Evolutionary conservation across 2,888 invertebrate species (phyloP).

Genomic region (Azorinus chamasolen): DNA sequence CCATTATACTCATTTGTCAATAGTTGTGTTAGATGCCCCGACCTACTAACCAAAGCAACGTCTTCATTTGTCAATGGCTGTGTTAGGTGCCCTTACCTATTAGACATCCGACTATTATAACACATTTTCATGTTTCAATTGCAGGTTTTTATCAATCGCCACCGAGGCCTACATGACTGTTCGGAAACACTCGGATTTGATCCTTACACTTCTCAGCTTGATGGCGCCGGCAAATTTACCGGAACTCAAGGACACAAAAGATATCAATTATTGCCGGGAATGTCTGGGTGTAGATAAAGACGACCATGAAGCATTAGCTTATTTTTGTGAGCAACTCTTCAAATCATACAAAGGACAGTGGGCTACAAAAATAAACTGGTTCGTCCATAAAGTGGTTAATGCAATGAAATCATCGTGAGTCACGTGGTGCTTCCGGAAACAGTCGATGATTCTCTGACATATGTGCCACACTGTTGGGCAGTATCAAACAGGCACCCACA

Average conservation of each 20-base stretch:
- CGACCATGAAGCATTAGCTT: conserved; percentile 41
- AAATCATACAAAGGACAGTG: conserved; percentile 40
- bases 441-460: no score
- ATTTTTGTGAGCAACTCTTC: conserved; percentile 41
- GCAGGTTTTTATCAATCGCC: conserved; percentile 53
- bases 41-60: no score
- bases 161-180: conserved; percentile 54
- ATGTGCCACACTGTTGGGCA: no score
- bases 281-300: conserved; percentile 47
- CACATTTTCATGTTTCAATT: no score
- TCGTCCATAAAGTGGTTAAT: conserved; percentile 49
- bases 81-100: no score
- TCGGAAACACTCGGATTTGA: conserved; percentile 37
- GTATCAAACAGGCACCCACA: no score
- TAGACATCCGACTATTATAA: no score
- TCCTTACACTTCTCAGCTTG: conserved; percentile 49
- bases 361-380: conserved; percentile 56
- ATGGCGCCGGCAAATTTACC: conserved; percentile 60
- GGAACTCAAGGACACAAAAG: conserved; percentile 37
- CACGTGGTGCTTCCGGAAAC: no score
- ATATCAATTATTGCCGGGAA: conserved; percentile 48
- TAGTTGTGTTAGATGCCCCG: no score
- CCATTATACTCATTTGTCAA: no score
- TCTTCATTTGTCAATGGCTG: no score
- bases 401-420: conserved; percentile 19